A percentile compares a stretch with the other conserved stretches of the same genome.
phyloP scores from a whole-genome alignment of 1,140 invertebrate species.

The Polypedilum pembai region DNA sequence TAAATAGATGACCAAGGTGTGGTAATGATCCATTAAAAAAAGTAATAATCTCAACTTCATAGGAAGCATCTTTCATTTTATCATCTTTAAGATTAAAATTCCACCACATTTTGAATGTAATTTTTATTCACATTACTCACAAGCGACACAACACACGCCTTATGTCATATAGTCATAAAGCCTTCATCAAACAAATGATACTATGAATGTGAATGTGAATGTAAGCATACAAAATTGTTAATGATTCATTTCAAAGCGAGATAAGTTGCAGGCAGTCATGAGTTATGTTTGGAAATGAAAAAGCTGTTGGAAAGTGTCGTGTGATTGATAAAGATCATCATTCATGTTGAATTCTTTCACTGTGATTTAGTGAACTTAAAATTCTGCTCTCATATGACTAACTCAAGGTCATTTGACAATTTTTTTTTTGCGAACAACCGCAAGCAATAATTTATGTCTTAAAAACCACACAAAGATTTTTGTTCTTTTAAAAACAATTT shows the following conservation, averaged over 20 bases:
- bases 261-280: neutral
- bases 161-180: neutral
- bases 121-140: no score
- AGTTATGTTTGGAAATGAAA: neutral
- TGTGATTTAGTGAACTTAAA: no score
- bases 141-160: no score
- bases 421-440: neutral
- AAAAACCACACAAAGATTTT: neutral
- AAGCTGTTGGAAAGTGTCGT: neutral
- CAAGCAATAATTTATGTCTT: neutral
- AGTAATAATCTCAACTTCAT: no score
- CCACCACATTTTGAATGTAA: no score
- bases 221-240: neutral
- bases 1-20: no score
- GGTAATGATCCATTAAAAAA: no score
- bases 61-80: no score
- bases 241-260: neutral
- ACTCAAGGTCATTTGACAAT: neutral
- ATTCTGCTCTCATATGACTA: neutral
- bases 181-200: neutral
- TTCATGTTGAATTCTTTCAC: neutral
- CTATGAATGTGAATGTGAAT: neutral
- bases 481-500: neutral
- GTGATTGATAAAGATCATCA: conserved; percentile 13
- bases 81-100: no score